Base-by-base conservation (phyloP, 2,113 vertebrate species). In the Pyxicephalus adspersus region DNA sequence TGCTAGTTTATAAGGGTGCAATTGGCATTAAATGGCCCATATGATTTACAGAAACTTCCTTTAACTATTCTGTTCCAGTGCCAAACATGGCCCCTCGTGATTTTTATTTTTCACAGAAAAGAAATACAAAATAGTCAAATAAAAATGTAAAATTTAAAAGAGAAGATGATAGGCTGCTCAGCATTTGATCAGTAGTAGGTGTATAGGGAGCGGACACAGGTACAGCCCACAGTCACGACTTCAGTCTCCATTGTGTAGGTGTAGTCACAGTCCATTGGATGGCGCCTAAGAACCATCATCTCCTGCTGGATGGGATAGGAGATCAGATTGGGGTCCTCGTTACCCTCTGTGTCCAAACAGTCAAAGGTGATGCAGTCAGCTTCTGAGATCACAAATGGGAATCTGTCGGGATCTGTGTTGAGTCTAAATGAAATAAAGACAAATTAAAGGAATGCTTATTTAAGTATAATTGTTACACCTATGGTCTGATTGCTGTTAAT, bases 281-380 rank as follows among this genome's bases (percentile, higher is more conserved):
- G 60, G 6, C 60, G 20, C 9, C 50, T 57, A 18, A 81, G 60
- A 64, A 81, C 79, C 68, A 81, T 16, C 2, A 73, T 52, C 19
- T 81, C 68, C 60, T 73, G 79, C 68, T 55, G 66, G 79, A 81
- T 73, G 22, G 79, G 79, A 29, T 9, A 28, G 13, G 79, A 64
- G 18, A 34, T 54, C 38, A 81, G 68, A 13, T 55, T 22, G 9
- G 68, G 79, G 61, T 20, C 73, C 3, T 81, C 15, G 11, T 73
- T 38, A 22, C 68, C 79, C 20, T 54, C 26, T 11, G 68, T n/a
- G 26, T 80, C 78, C 13, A 34, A 22, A 22, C 79, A 81, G 38
- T 11, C 6, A 2, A 45, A 73, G 64, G 38, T 73, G 60, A 64
- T 15, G 55, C 79, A 81, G 20, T 73, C 38, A 3, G 79, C 79